phyloP scores from a whole-genome alignment of 2,888 invertebrate genomes.

The Sphinx pinastri region DNA sequence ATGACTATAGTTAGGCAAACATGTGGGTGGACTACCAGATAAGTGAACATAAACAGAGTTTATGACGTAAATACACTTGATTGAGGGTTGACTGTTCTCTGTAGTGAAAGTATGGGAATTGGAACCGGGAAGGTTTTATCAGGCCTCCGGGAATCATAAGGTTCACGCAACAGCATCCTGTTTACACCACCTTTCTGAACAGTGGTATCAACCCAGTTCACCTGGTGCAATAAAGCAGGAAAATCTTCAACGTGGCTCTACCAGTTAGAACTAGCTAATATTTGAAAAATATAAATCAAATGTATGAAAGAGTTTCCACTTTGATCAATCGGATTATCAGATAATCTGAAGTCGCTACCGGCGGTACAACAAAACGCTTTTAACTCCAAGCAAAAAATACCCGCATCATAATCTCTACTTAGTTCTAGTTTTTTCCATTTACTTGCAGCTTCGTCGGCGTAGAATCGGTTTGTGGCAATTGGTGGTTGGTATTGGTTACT shows the following conservation, averaged over 20 bases:
- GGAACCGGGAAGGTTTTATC: too few relatives aligned
- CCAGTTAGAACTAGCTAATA: too few relatives aligned
- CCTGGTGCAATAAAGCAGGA: neutral
- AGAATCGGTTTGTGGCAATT: too few relatives aligned
- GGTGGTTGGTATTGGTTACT: too few relatives aligned
- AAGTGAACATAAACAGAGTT: too few relatives aligned
- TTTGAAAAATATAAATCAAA: neutral
- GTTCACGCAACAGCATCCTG: neutral
- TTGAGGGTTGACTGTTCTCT: too few relatives aligned
- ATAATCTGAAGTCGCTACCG: neutral
- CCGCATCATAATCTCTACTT: neutral
- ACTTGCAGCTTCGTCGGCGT: neutral
- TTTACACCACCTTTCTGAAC: neutral
- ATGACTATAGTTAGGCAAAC: too few relatives aligned
- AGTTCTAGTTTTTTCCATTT: neutral
- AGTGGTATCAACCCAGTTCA: neutral
- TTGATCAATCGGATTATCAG: neutral
- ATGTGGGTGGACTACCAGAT: too few relatives aligned
- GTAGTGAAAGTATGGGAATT: too few relatives aligned
- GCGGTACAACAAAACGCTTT: conserved; percentile 10
- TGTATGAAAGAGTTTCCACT: neutral
- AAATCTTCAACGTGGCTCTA: neutral
- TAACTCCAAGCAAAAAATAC: conserved; percentile 9
- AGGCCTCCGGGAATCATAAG: too few relatives aligned
- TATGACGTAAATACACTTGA: too few relatives aligned